phyloP scores from a whole-genome alignment of 2,888 invertebrate genomes.

The Ormyrus labotus region DNA sequence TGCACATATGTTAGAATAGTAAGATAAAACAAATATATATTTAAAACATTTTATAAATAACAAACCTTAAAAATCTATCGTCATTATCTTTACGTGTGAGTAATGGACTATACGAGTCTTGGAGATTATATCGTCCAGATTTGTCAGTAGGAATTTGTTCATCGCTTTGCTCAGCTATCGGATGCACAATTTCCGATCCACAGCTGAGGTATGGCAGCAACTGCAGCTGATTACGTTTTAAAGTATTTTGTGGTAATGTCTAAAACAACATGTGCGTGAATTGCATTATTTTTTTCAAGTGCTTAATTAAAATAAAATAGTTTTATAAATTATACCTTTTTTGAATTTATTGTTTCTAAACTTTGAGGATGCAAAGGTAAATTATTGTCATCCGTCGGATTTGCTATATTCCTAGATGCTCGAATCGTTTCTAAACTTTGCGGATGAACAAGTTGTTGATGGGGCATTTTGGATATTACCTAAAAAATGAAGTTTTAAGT shows the following conservation, averaged over 20 bases:
- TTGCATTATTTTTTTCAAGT: no score
- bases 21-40: background rate
- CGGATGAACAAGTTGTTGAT: constrained; percentile 71
- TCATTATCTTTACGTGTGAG: constrained; percentile 66
- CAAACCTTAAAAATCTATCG: constrained; percentile 71
- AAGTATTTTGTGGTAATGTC: constrained; percentile 72
- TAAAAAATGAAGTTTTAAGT: constrained; percentile 16
- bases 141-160: constrained; percentile 78
- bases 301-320: background rate
- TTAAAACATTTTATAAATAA: background rate
- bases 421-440: constrained; percentile 74
- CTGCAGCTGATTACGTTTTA: constrained; percentile 73
- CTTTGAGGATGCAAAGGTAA: constrained; percentile 89
- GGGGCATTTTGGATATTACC: constrained; percentile 56
- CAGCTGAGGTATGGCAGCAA: constrained; percentile 77
- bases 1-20: background rate
- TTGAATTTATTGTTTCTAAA: constrained; percentile 82
- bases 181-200: constrained; percentile 87
- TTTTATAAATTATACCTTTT: constrained; percentile 63
- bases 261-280: constrained; percentile 51
- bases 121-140: constrained; percentile 65
- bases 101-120: constrained; percentile 68
- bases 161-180: constrained; percentile 90
- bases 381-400: constrained; percentile 76
- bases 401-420: constrained; percentile 70